Conservation (phyloP, 1,140 invertebrate genomes). For the Orchestia grillus region DNA sequence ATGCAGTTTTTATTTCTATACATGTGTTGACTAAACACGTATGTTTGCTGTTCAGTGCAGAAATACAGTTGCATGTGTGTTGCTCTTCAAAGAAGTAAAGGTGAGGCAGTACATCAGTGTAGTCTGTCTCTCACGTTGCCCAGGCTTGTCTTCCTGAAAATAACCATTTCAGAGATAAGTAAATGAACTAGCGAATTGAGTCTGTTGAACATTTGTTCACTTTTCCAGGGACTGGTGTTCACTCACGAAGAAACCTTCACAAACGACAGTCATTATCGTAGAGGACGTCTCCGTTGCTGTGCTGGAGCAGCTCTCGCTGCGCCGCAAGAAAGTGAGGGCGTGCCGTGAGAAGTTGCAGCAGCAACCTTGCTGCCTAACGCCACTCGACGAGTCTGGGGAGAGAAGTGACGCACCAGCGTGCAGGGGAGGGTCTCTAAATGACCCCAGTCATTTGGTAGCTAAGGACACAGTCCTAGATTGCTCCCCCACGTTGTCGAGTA, state of each 20-base stretch:
- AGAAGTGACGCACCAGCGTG: neutral
- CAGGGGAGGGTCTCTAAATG: neutral
- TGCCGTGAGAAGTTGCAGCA: neutral
- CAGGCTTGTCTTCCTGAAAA: too few relatives aligned
- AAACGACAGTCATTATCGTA: neutral
- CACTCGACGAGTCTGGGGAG: neutral
- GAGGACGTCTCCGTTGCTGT: neutral
- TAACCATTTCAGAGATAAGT: neutral
- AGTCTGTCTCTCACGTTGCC: too few relatives aligned
- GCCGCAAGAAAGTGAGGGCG: neutral
- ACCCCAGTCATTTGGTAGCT: too few relatives aligned
- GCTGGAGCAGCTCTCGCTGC: neutral
- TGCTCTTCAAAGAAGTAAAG: too few relatives aligned
- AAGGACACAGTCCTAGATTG: neutral
- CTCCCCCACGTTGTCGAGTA: neutral
- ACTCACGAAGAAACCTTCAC: neutral
- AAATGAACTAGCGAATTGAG: neutral
- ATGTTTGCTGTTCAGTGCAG: too few relatives aligned
- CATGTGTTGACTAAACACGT: too few relatives aligned
- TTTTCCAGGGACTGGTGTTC: constrained; percentile 3
- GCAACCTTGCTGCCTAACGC: neutral
- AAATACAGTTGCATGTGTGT: too few relatives aligned
- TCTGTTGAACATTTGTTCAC: neutral
- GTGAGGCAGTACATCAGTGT: too few relatives aligned
- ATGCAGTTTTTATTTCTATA: too few relatives aligned